Evolutionary conservation across 2,888 invertebrate genomes (phyloP), one percentile per base, ranked within the genome.

Genomic region (Drosophila multiciliata): DNA sequence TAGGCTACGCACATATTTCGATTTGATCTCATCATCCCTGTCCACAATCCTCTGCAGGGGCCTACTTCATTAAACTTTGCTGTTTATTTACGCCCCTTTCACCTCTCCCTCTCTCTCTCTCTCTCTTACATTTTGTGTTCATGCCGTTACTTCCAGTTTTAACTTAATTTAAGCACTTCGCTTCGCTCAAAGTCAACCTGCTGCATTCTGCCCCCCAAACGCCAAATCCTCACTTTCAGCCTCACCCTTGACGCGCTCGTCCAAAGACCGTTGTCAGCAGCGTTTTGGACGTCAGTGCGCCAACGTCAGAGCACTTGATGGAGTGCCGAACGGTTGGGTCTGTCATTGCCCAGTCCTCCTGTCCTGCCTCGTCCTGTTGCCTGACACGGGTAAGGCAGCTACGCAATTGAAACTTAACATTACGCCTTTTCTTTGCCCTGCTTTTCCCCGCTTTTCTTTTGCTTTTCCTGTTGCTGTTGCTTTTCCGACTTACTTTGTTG

Each of bases 81-180:
- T 76, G 61, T 65, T 61, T 75, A 65, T 78, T 73, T 62, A 67
- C 60, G 60, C 11, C 53, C 20, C 40, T 40, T 40, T 12, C 32
- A 29, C 20, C 29, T 36, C 2, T 54, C 23, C 17, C 53, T 38
- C 12, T 11, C 35, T 35, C 26, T n/a, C 49, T 29, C 5, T 45
- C 11, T 38, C 15, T 33, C 45, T 15, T n/a, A 3, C 9, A 38
- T 11, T 33, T 8, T 23, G 7, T 11, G 26, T 3, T 12, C 26
- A 17, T 50, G 17, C 17, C 26, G 35, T 23, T 35, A 54, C 53
- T 62, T 75, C 58, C 73, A 59, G 36, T 72, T 72, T 81, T 80
- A 78, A 80, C 72, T 80, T 73, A 75, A 81, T 80, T 80, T 81
- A 81, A 78, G 63, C 67, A 59, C 69, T 72, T 73, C 36, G 54